phyloP scores from a whole-genome alignment of 2,113 vertebrate species.

The Tachycineta bicolor region DNA sequence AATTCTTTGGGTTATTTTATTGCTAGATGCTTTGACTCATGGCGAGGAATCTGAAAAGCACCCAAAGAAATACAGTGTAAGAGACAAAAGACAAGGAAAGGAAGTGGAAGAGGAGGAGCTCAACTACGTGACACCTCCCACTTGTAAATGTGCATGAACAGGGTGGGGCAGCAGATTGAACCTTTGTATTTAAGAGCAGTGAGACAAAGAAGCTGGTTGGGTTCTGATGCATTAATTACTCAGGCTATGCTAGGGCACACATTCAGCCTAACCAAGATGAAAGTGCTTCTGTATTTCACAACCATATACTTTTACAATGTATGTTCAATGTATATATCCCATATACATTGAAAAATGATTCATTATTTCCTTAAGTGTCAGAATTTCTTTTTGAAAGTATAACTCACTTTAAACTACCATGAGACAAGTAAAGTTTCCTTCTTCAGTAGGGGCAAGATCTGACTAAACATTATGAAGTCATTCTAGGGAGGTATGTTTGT shows the following conservation, averaged over 20 bases:
- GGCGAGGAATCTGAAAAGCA: neutral
- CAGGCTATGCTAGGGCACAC: neutral
- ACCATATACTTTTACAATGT: neutral
- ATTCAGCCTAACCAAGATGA: neutral
- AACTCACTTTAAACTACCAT: neutral
- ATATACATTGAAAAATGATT: neutral
- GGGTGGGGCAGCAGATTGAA: neutral
- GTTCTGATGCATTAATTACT: neutral
- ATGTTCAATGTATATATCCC: neutral
- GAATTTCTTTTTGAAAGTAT: neutral
- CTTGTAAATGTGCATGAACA: neutral
- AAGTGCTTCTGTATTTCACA: neutral
- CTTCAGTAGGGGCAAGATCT: neutral
- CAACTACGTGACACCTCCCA: rapidly evolving
- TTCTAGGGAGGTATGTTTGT: neutral
- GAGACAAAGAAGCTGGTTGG: neutral
- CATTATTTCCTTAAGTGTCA: neutral
- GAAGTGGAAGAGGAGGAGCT: neutral
- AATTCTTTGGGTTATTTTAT: neutral
- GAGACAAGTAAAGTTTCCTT: neutral
- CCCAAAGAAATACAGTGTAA: neutral
- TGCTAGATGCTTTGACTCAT: neutral
- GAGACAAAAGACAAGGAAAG: neutral
- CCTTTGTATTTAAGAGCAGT: neutral
- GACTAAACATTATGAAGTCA: neutral